Evolutionary conservation across 2,113 vertebrate genomes (phyloP).

Genomic region (Pseudorectes ferrugineus): DNA sequence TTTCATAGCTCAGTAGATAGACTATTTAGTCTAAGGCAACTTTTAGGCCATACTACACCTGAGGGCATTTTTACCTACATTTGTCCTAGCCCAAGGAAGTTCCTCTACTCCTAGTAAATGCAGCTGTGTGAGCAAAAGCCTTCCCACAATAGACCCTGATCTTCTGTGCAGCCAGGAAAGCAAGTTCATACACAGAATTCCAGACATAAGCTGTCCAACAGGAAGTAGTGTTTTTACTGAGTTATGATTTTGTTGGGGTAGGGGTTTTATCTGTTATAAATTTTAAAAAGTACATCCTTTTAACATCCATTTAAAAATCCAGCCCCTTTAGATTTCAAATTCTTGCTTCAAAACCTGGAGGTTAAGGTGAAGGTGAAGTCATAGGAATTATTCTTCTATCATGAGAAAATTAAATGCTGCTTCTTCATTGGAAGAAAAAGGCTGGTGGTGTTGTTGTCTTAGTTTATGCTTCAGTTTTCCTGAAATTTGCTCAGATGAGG

Average conservation of each 20-base stretch:
- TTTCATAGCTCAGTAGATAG: neutral
- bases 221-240: neutral
- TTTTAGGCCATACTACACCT: neutral
- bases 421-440: neutral
- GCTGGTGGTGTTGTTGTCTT: rapidly evolving
- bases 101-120: neutral
- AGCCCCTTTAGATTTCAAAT: neutral
- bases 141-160: neutral
- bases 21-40: neutral
- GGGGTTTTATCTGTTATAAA: neutral
- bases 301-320: neutral
- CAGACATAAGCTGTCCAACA: neutral
- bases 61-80: neutral
- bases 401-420: neutral
- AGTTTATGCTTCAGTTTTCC: neutral
- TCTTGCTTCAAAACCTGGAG: neutral
- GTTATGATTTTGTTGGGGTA: neutral
- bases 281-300: neutral
- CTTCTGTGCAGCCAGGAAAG: neutral
- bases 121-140: neutral
- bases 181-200: neutral
- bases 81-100: neutral
- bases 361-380: neutral
- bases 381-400: neutral
- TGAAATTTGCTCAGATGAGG: neutral